A percentile compares a stretch with the other conserved stretches of the same genome.
Evolutionary conservation across 2,888 invertebrate genomes (phyloP).

Genomic region (Brenthis daphne): DNA sequence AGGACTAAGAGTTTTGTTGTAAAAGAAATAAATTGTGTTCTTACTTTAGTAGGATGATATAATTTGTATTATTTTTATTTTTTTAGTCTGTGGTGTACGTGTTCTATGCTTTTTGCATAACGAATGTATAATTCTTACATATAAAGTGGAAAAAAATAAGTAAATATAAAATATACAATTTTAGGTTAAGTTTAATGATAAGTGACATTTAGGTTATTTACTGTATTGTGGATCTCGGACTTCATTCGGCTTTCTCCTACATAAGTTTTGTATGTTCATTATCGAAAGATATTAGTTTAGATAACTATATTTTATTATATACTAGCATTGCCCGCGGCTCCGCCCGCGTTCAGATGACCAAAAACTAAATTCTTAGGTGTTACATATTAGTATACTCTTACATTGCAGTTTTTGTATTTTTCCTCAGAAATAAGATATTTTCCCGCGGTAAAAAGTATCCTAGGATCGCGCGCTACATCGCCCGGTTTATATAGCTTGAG

Average conservation of each 20-base stretch:
- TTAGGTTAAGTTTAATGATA: slow-evolving; percentile 9
- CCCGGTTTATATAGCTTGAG: too few relatives aligned
- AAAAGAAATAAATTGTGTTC: neutral
- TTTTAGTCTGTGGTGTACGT: neutral
- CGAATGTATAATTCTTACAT: neutral
- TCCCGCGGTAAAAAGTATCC: too few relatives aligned
- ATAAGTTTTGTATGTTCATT: slow-evolving; percentile 4
- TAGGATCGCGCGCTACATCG: too few relatives aligned
- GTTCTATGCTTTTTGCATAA: neutral
- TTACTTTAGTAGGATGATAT: too few relatives aligned
- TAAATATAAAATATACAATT: slow-evolving; percentile 13
- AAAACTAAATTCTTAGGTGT: too few relatives aligned
- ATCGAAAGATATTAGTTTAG: neutral
- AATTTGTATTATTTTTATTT: neutral
- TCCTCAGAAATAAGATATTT: too few relatives aligned
- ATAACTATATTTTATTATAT: too few relatives aligned
- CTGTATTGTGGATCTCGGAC: slow-evolving; percentile 3
- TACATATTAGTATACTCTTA: too few relatives aligned
- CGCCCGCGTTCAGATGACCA: too few relatives aligned
- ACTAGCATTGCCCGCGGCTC: too few relatives aligned
- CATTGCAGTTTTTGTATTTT: too few relatives aligned
- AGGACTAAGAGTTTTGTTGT: too few relatives aligned
- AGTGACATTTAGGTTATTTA: slow-evolving; percentile 1
- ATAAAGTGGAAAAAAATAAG: slow-evolving; percentile 11
- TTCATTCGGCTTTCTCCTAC: neutral